Conservation (phyloP, 2,113 vertebrate species). For the Takifugu bimaculatus region DNA sequence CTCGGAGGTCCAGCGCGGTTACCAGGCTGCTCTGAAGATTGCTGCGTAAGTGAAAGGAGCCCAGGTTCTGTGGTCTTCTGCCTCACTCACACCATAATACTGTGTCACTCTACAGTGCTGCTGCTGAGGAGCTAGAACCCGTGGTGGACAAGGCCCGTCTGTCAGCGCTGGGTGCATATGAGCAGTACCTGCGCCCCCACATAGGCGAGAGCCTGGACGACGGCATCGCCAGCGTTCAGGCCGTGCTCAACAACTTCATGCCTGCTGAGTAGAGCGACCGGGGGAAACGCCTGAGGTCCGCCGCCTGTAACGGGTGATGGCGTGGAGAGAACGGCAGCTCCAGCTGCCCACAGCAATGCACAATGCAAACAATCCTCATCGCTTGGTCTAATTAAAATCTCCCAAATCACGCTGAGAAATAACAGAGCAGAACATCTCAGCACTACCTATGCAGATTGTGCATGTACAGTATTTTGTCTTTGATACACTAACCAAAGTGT, state of each 20-base stretch:
- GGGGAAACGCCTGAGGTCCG: constrained; percentile 6
- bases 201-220: constrained; percentile 41
- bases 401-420: constrained; percentile 25
- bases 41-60: too few relatives aligned
- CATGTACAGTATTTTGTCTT: constrained; percentile 64
- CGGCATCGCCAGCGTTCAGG: constrained; percentile 41
- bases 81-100: too few relatives aligned
- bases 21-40: too few relatives aligned
- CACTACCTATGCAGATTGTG: constrained; percentile 52
- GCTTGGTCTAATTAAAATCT: constrained; percentile 22
- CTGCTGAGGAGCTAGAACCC: constrained; percentile 47
- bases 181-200: constrained; percentile 54
- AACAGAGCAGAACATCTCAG: constrained; percentile 32
- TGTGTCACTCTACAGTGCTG: constrained; percentile 37
- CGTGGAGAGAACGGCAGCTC: constrained; percentile 39
- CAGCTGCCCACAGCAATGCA: constrained; percentile 42
- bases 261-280: constrained; percentile 49
- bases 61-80: too few relatives aligned
- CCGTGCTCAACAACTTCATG: constrained; percentile 49
- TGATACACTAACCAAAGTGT: constrained; percentile 59
- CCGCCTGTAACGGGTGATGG: constrained; percentile 34
- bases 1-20: too few relatives aligned
- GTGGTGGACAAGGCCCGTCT: constrained; percentile 53
- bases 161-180: constrained; percentile 57
- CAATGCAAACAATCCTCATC: constrained; percentile 43